phyloP scores from a whole-genome alignment of 2,797 vertebrate species.

The Xenops minutus region DNA sequence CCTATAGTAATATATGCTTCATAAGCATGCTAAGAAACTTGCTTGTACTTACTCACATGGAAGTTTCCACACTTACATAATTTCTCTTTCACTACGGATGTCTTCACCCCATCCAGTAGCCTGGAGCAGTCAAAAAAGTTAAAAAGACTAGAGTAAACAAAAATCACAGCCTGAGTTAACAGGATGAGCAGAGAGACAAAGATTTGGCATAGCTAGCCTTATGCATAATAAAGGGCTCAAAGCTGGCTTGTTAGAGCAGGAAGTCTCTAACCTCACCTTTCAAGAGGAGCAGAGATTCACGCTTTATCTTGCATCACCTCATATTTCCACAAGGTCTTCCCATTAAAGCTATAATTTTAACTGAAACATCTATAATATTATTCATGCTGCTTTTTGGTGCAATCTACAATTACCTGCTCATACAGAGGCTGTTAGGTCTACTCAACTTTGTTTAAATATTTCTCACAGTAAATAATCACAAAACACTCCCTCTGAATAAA shows the following conservation, averaged over 20 bases:
- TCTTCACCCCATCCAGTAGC: not conserved
- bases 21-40: not conserved
- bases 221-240: not conserved
- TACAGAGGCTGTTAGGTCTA: not conserved
- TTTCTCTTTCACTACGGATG: not conserved
- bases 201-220: not conserved
- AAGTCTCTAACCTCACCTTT: not conserved
- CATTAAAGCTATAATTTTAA: not conserved
- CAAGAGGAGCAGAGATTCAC: not conserved
- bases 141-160: not conserved
- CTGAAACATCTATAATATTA: not conserved
- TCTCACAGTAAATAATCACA: not conserved
- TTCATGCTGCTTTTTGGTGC: not conserved
- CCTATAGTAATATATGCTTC: not conserved
- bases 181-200: not conserved
- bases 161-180: not conserved
- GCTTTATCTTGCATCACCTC: not conserved
- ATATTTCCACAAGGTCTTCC: not conserved
- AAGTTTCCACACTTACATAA: not conserved
- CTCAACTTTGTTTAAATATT: not conserved
- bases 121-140: not conserved
- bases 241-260: not conserved
- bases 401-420: not conserved
- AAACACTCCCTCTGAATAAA: not conserved
- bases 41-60: not conserved